These are phyloP conservation scores for Agonopterix alstromeriana DNA, from an alignment of 2,888 invertebrate genomes.

Conservation along the genomic window DNA sequence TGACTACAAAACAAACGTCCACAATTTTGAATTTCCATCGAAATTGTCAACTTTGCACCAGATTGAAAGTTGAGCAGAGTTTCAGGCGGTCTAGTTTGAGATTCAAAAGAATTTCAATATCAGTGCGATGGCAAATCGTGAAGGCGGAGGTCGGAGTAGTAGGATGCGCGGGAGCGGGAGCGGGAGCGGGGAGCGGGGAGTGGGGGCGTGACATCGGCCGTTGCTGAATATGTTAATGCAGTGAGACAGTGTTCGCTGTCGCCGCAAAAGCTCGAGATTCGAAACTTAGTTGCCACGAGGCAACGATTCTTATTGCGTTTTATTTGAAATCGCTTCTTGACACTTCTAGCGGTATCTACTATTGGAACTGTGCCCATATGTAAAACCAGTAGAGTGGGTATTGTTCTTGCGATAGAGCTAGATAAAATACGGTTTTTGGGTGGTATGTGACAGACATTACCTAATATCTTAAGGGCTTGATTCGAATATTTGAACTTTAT, in stretches of 20 bases:
- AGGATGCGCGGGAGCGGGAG: conserved; percentile 9
- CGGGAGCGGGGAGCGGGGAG: conserved; percentile 10
- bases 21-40: conserved; percentile 14
- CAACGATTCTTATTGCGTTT: conserved; percentile 31
- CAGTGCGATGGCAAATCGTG: conserved; percentile 37
- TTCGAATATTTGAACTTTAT: too few species aligned
- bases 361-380: too few species aligned
- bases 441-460: too few species aligned
- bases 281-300: background rate
- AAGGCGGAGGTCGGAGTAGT: conserved; percentile 22
- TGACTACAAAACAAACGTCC: background rate
- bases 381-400: too few species aligned
- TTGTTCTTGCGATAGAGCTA: too few species aligned
- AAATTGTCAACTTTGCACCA: conserved; percentile 52
- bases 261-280: conserved; percentile 38
- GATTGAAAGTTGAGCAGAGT: conserved; percentile 47
- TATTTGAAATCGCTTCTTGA: background rate
- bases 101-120: conserved; percentile 73
- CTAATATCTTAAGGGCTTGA: too few species aligned
- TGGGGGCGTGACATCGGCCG: conserved; percentile 28
- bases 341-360: too few species aligned
- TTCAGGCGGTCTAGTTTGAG: conserved; percentile 48
- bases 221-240: conserved; percentile 64
- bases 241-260: conserved; percentile 26
- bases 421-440: too few species aligned